A percentile compares a stretch with the other conserved stretches of the same genome.
phyloP scores from a whole-genome alignment of 2,797 vertebrate species.

The Anableps anableps region DNA sequence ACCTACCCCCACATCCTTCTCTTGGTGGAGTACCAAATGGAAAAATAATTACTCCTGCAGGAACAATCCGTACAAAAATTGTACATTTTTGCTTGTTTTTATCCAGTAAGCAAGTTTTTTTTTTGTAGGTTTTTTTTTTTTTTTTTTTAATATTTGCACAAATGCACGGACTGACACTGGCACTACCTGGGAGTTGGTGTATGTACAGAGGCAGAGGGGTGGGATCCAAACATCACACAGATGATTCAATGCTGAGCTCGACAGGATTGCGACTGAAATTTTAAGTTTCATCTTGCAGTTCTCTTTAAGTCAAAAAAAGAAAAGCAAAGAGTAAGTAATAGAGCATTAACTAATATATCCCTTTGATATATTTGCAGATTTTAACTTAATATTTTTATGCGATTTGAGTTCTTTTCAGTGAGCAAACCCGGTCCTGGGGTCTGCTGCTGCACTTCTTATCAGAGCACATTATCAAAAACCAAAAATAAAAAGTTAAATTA shows the following conservation, averaged over 20 bases:
- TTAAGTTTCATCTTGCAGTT: slow-evolving; percentile 21
- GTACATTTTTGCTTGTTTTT: slow-evolving; percentile 38
- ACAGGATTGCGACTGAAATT: slow-evolving; percentile 14
- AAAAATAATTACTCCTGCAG: slow-evolving; percentile 31
- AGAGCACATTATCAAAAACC: slow-evolving; percentile 59
- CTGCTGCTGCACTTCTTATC: slow-evolving; percentile 78
- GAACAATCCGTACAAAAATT: slow-evolving; percentile 32
- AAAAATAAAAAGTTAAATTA: slow-evolving; percentile 40
- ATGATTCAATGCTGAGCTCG: slow-evolving; percentile 40
- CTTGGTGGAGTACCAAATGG: slow-evolving; percentile 45
- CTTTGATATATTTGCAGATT: slow-evolving; percentile 43
- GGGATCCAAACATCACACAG: slow-evolving; percentile 39
- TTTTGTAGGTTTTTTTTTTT: not conserved
- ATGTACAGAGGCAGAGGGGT: slow-evolving; percentile 55
- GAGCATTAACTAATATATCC: slow-evolving; percentile 47
- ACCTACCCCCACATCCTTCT: slow-evolving; percentile 20
- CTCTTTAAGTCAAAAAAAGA: slow-evolving; percentile 15
- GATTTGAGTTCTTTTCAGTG: slow-evolving; percentile 26
- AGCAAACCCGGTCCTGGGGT: slow-evolving; percentile 79
- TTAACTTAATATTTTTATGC: slow-evolving; percentile 51
- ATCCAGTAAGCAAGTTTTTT: slow-evolving; percentile 29
- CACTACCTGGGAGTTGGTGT: slow-evolving; percentile 42
- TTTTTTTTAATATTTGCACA: slow-evolving; percentile 50
- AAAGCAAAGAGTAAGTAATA: slow-evolving; percentile 54
- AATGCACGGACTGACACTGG: slow-evolving; percentile 48